Evolutionary conservation across 1,140 invertebrate species (phyloP).

Genomic region (Psix sp.): DNA sequence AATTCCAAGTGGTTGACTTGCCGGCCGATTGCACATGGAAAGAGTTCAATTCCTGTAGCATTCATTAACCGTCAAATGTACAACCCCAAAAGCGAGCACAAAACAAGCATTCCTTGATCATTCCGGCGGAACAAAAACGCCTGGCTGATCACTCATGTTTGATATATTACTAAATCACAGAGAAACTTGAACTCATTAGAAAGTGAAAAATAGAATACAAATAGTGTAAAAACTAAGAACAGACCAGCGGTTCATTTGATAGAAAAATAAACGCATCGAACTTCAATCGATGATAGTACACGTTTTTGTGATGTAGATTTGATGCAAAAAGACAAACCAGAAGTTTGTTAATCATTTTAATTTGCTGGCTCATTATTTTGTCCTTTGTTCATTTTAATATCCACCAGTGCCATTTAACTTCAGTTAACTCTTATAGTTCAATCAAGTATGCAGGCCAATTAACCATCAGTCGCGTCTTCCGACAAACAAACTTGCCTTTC

Average conservation of each 20-base stretch:
- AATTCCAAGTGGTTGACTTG: slow-evolving; percentile 71
- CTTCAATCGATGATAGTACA: too few relatives aligned
- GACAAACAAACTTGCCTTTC: slow-evolving; percentile 58
- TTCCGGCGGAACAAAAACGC: slow-evolving; percentile 33
- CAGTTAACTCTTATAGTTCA: slow-evolving; percentile 61
- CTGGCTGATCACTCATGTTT: slow-evolving; percentile 26
- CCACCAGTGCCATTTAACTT: slow-evolving; percentile 55
- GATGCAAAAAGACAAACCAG: slow-evolving; percentile 15
- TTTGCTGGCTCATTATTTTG: slow-evolving; percentile 55
- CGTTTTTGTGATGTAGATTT: slow-evolving; percentile 2
- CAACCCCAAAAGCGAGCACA: slow-evolving; percentile 49
- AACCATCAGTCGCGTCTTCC: slow-evolving; percentile 51
- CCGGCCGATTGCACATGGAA: slow-evolving; percentile 63
- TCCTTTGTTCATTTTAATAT: slow-evolving; percentile 58
- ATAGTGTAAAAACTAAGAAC: slow-evolving; percentile 33
- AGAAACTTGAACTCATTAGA: slow-evolving; percentile 41
- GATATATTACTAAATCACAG: slow-evolving; percentile 54
- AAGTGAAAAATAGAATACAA: slow-evolving; percentile 49
- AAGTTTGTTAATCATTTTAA: slow-evolving; percentile 50
- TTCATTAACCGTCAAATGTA: slow-evolving; percentile 54
- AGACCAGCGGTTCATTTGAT: too few relatives aligned
- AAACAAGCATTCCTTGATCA: slow-evolving; percentile 51
- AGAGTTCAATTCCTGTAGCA: slow-evolving; percentile 67
- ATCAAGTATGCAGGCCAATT: slow-evolving; percentile 60
- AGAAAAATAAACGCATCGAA: too few relatives aligned